Evolutionary conservation across 1,140 invertebrate genomes (phyloP).

Genomic region (Drosophila serrata): DNA sequence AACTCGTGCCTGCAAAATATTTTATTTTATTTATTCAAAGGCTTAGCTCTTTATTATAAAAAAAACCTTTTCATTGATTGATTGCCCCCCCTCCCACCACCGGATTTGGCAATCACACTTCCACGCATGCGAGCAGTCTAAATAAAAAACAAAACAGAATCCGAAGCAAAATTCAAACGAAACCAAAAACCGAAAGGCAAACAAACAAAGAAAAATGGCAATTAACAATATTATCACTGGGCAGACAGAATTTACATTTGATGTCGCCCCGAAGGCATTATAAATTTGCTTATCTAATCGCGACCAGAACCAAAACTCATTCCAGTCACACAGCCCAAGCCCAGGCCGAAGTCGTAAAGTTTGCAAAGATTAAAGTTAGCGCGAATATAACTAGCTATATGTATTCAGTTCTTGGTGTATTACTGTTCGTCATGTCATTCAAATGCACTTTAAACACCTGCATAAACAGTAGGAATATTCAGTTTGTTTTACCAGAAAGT

Average conservation of each 20-base stretch:
- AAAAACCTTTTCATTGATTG: conserved; percentile 47
- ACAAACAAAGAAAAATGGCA: conserved; percentile 32
- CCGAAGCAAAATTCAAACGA: background rate
- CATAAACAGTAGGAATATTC: conserved; percentile 18
- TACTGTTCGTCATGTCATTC: conserved; percentile 11
- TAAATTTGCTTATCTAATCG: conserved; percentile 53
- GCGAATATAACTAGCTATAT: conserved; percentile 3
- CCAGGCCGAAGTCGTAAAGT: conserved; percentile 23
- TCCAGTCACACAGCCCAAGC: background rate
- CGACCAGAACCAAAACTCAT: conserved; percentile 11
- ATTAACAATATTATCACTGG: conserved; percentile 47
- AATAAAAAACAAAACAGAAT: conserved; percentile 26
- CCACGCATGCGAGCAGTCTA: conserved; percentile 13
- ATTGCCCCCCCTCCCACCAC: conserved; percentile 3
- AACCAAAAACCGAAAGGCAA: conserved; percentile 9
- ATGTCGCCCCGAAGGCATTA: conserved; percentile 31
- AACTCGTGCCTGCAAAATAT: conserved; percentile 11
- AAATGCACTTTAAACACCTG: conserved; percentile 26
- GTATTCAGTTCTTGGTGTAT: conserved; percentile 6
- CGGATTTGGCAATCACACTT: conserved; percentile 39
- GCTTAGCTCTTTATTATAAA: conserved; percentile 15
- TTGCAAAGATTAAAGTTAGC: conserved; percentile 9
- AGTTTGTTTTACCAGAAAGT: conserved; percentile 14
- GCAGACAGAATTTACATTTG: conserved; percentile 43
- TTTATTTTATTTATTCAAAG: conserved; percentile 38